These are phyloP conservation scores for Iselma pallidipennis DNA, from an alignment of 2,888 invertebrate species.

Conservation along the genomic window DNA sequence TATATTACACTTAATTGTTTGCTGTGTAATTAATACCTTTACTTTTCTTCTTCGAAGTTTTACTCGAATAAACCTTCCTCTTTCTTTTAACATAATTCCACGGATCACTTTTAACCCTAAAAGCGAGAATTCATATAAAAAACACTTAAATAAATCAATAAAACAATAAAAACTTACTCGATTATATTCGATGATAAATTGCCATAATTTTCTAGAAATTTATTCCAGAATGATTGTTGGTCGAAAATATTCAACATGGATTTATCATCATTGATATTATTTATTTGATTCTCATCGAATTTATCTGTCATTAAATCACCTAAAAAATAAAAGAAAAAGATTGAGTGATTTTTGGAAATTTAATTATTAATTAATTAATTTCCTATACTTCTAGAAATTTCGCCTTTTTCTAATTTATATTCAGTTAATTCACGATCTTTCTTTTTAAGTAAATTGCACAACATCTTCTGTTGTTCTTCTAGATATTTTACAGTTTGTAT, in stretches of 20 bases:
- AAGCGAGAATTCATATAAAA: constrained; percentile 12
- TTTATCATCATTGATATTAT: constrained; percentile 22
- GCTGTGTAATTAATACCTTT: too few species aligned
- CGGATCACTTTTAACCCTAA: constrained; percentile 28
- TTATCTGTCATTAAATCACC: constrained; percentile 48
- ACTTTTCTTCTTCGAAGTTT: neutral
- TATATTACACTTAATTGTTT: too few species aligned
- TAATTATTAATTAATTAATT: neutral
- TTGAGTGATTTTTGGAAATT: neutral
- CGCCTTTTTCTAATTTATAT: constrained; percentile 59
- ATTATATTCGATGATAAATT: constrained; percentile 3
- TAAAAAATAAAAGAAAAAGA: constrained; percentile 31
- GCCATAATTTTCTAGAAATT: constrained; percentile 36
- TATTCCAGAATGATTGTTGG: constrained; percentile 33
- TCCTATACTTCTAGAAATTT: constrained; percentile 56
- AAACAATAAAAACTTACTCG: neutral
- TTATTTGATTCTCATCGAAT: constrained; percentile 39
- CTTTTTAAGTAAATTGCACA: constrained; percentile 55
- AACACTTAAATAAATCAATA: too few species aligned
- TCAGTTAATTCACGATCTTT: constrained; percentile 63
- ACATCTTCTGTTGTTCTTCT: constrained; percentile 54
- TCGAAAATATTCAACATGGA: constrained; percentile 40
- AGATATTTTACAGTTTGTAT: constrained; percentile 57
- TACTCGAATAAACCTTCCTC: constrained; percentile 17
- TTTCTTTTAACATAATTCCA: constrained; percentile 31